Evolutionary conservation across 2,113 vertebrate species (phyloP).

Genomic region (Callorhinus ursinus): DNA sequence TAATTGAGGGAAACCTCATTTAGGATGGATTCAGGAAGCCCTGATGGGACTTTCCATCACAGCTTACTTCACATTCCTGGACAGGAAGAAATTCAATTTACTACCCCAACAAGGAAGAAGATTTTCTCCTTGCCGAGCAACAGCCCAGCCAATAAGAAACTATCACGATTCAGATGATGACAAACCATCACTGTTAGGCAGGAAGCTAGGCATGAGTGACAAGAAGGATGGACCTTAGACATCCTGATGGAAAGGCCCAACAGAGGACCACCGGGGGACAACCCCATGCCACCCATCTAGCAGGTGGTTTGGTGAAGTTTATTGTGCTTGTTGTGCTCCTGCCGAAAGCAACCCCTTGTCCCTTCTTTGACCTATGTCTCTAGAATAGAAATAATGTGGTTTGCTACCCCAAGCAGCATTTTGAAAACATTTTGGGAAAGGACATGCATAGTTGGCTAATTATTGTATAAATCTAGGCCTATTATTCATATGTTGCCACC

Average conservation of each 20-base stretch:
- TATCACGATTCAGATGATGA: neutral
- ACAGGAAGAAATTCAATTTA: neutral
- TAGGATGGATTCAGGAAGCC: neutral
- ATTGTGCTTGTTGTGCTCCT: neutral
- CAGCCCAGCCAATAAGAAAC: neutral
- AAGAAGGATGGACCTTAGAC: neutral
- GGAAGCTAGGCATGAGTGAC: neutral
- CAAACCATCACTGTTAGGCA: neutral
- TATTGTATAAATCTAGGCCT: neutral
- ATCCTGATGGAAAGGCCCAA: neutral
- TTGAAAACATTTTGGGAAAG: neutral
- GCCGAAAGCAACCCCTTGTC: no score
- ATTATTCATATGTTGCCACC: neutral
- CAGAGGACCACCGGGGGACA: neutral
- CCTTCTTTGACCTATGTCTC: neutral
- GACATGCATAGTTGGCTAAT: neutral
- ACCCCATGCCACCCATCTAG: neutral
- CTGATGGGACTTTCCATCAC: neutral
- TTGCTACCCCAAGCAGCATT: neutral
- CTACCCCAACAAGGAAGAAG: neutral
- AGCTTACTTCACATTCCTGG: neutral
- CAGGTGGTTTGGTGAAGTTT: neutral
- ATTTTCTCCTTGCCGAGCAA: neutral
- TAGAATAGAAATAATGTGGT: neutral
- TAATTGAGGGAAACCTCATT: neutral